Evolutionary conservation across 2,113 vertebrate genomes (phyloP).

Genomic region (Brachypteracias leptosomus): DNA sequence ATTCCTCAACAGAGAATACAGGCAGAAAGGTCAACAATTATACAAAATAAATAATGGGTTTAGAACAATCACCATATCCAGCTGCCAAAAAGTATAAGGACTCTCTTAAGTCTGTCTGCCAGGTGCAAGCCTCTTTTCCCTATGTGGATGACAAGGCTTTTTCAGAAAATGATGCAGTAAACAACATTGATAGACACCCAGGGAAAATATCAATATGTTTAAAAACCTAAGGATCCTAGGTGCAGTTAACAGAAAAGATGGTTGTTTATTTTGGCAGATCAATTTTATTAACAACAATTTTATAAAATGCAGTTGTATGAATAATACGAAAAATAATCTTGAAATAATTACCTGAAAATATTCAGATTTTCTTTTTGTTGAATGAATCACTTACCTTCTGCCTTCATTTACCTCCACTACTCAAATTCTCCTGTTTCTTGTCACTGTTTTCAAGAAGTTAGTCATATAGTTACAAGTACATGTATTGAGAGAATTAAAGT

Average conservation of each 20-base stretch:
- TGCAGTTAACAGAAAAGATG: fast-evolving
- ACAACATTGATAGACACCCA: background rate
- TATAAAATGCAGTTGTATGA: background rate
- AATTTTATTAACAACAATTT: background rate
- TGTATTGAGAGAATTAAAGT: background rate
- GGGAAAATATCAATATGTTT: background rate
- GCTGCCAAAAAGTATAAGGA: constrained; percentile 45
- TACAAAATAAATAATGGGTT: constrained; percentile 67
- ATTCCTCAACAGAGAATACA: constrained; percentile 38
- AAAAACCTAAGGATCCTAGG: background rate
- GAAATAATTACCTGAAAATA: background rate
- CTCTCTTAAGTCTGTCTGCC: constrained; percentile 19
- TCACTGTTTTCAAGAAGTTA: background rate
- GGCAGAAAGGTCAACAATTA: constrained; percentile 70
- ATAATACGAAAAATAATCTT: background rate
- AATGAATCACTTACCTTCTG: background rate
- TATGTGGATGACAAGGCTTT: background rate
- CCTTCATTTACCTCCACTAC: background rate
- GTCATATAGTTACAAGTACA: background rate
- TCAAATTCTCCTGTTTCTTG: background rate
- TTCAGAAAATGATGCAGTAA: constrained; percentile 14
- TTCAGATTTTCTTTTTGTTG: background rate
- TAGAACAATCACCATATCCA: constrained; percentile 43
- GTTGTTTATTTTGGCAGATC: background rate
- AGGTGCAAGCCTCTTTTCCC: constrained; percentile 27